Evolutionary conservation across 2,888 invertebrate species (phyloP).

Genomic region (Arctia plantaginis): DNA sequence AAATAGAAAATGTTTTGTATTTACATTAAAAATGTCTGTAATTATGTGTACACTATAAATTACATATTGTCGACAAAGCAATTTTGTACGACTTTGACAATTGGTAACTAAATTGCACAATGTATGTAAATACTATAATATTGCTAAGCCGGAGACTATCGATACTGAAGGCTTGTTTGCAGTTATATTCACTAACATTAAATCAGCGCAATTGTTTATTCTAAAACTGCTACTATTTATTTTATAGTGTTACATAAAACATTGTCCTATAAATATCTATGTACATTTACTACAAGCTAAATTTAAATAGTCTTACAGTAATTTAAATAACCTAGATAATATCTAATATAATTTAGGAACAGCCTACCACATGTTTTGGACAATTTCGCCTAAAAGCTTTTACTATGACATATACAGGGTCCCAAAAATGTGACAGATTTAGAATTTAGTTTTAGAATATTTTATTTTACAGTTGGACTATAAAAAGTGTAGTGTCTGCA

Average conservation of each 20-base stretch:
- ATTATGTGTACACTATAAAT: background rate
- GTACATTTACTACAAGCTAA: constrained; percentile 18
- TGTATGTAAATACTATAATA: constrained; percentile 2
- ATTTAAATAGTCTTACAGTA: constrained; percentile 24
- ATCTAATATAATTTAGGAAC: constrained; percentile 38
- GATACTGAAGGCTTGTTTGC: background rate
- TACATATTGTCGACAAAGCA: background rate
- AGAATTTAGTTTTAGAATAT: too few relatives aligned
- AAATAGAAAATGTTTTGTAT: constrained; percentile 35
- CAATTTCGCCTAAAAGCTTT: constrained; percentile 8
- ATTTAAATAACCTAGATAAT: constrained; percentile 36
- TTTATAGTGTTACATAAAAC: background rate
- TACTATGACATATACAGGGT: background rate
- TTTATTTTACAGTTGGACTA: background rate
- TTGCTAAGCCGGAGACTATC: background rate
- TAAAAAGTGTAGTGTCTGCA: background rate
- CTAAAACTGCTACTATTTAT: background rate
- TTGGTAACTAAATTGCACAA: background rate
- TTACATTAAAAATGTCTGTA: constrained; percentile 7
- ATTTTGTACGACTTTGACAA: constrained; percentile 1
- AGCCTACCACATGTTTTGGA: constrained; percentile 21
- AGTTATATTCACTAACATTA: background rate
- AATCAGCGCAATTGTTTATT: background rate
- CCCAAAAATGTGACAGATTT: background rate
- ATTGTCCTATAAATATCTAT: background rate